Base-by-base conservation (phyloP, 2,888 invertebrate species). In the Drosophila greeni region DNA sequence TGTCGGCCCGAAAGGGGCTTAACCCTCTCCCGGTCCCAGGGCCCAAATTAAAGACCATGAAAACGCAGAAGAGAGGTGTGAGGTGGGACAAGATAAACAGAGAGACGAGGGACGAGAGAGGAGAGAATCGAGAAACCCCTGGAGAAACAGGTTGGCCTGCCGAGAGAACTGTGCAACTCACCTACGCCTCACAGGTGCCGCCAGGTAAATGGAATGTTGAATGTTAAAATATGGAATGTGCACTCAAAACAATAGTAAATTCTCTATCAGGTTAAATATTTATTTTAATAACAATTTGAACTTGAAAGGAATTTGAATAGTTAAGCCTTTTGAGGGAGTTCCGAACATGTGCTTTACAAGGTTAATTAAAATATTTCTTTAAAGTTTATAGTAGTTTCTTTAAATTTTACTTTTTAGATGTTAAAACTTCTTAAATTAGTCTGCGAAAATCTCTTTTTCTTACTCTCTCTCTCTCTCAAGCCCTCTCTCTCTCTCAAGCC, bases 141-240 rank as follows among this genome's bases (percentile, higher is more conserved):
- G 33, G 45, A 45, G 49, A 64, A 62, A 62, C 62, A 64, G 62
- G 62, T 62, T 62, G 26, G 51, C 24, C 36, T 11, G 37, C 31
- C 45, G 47, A 37, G 47, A 40, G 58, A 67, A 75, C 60, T 65
- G 74, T 71, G 74, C 70, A 59, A 39, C 42, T 64, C 76, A 57
- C 66, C 66, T 73, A 59, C 70, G 55, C 60, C 48, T 47, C 51
- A 55, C 66, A 75, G 76, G 76, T 75, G 76, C 55, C 73, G 70
- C 60, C 59, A 47, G 45, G 45, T 60, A 60, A 37, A 42, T 47
- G 58, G 40, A 48, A 66, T 64, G 49, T 45, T 14, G 31, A 29
- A 24, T 56, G 40, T 49, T n/a, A 43, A 24, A 53, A 16, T 18
- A 36, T 54, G 65, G 76, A 70, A 76, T 76, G 67, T 36, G 55